phyloP scores from a whole-genome alignment of 2,113 vertebrate genomes.

The Lampris incognitus region DNA sequence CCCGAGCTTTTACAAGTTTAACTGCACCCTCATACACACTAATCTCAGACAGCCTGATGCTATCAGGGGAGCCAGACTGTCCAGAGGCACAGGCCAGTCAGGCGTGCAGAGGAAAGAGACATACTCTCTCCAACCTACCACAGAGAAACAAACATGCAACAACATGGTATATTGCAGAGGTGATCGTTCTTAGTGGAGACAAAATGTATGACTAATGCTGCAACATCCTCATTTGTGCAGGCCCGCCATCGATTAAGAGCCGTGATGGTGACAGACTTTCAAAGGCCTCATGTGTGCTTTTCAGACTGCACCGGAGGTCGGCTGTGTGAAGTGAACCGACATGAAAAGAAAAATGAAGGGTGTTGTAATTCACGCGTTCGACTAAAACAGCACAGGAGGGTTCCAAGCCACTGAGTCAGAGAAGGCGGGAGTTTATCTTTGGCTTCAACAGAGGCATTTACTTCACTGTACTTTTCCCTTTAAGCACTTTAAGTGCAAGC shows the following conservation, averaged over 20 bases:
- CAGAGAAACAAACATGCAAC: slow-evolving; percentile 45
- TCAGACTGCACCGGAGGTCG: slow-evolving; percentile 38
- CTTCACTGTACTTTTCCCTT: slow-evolving; percentile 2
- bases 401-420: slow-evolving; percentile 67
- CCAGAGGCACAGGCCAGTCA: slow-evolving; percentile 44
- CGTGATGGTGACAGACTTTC: slow-evolving; percentile 35
- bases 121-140: slow-evolving; percentile 44
- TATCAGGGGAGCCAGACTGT: slow-evolving; percentile 76
- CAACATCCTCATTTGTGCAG: slow-evolving; percentile 15
- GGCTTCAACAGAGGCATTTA: slow-evolving; percentile 2
- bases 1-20: slow-evolving; percentile 65
- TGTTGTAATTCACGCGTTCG: slow-evolving; percentile 34
- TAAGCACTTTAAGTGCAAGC: slow-evolving; percentile 16
- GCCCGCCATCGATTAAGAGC: slow-evolving; percentile 33
- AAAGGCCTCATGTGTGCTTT: slow-evolving; percentile 7
- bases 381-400: slow-evolving; percentile 15
- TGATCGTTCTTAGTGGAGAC: slow-evolving; percentile 18
- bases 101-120: slow-evolving; percentile 68
- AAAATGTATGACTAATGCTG: slow-evolving; percentile 38
- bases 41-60: slow-evolving; percentile 76
- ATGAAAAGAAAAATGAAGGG: slow-evolving; percentile 37
- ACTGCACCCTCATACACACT: slow-evolving; percentile 72
- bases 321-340: slow-evolving; percentile 45
- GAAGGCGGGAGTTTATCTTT: slow-evolving; percentile 27
- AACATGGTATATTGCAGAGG: neutral